These are phyloP conservation scores for Lynx canadensis DNA, from an alignment of 2,113 vertebrate genomes.

Conservation along the genomic window DNA sequence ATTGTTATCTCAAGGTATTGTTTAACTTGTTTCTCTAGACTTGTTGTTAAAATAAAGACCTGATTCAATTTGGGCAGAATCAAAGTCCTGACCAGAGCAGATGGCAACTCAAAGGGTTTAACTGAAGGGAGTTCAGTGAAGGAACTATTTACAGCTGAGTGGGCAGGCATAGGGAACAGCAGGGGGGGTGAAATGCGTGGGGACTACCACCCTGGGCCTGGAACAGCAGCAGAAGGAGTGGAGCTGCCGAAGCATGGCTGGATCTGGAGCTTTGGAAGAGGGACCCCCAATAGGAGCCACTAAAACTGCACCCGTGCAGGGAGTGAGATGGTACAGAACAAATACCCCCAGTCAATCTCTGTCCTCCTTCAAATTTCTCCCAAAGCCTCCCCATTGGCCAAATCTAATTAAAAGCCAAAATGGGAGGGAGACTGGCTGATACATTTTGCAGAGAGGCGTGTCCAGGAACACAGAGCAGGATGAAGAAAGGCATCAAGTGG, in stretches of 20 bases:
- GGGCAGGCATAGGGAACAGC: neutral
- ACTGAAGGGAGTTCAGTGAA: neutral
- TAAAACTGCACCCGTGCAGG: neutral
- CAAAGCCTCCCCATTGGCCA: neutral
- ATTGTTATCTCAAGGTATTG: neutral
- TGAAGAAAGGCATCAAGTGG: neutral
- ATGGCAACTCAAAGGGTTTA: neutral
- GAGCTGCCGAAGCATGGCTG: neutral
- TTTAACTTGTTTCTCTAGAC: conserved; percentile 45
- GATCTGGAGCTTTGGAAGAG: neutral
- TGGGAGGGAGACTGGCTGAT: neutral
- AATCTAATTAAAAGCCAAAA: conserved; percentile 9
- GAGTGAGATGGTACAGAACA: neutral
- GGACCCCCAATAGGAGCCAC: accelerated
- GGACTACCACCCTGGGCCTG: neutral
- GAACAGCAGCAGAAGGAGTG: neutral
- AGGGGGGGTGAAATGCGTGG: accelerated
- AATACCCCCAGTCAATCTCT: neutral
- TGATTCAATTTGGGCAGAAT: neutral
- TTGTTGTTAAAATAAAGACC: neutral
- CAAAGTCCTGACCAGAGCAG: neutral
- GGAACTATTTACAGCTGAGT: neutral
- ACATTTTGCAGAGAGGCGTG: neutral
- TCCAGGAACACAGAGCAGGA: neutral
- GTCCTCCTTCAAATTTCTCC: neutral